phyloP scores from a whole-genome alignment of 2,888 invertebrate genomes.

The Amorpha juglandis region DNA sequence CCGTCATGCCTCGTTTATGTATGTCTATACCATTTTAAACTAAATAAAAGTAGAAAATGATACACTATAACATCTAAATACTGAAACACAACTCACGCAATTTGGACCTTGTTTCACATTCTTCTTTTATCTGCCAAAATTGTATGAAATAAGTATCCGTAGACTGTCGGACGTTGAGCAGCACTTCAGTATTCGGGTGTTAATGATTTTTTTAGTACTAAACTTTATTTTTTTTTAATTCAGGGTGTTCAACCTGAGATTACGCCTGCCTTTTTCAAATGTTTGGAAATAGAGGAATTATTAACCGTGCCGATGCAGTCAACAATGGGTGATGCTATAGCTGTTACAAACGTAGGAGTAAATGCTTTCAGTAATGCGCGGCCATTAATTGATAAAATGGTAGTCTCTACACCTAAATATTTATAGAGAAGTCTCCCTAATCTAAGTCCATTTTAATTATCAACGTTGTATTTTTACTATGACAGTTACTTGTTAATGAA shows the following conservation, averaged over 20 bases:
- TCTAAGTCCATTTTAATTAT: neutral
- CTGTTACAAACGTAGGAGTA: slow-evolving; percentile 91
- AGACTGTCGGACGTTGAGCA: too few species aligned
- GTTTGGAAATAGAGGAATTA: slow-evolving; percentile 88
- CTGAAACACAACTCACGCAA: too few species aligned
- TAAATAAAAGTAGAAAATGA: neutral
- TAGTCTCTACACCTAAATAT: slow-evolving; percentile 41
- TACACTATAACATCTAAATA: too few species aligned
- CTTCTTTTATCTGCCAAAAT: too few species aligned
- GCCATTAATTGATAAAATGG: slow-evolving; percentile 91
- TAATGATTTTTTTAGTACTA: neutral
- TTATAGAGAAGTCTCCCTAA: neutral
- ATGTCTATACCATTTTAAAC: slow-evolving; percentile 63
- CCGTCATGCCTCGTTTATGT: slow-evolving; percentile 94
- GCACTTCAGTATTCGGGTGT: too few species aligned
- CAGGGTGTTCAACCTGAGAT: slow-evolving; percentile 95
- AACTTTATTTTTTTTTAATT: slow-evolving; percentile 28
- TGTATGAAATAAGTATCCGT: too few species aligned
- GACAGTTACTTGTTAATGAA: slow-evolving; percentile 88
- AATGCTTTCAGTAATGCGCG: slow-evolving; percentile 91
- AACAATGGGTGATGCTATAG: slow-evolving; percentile 92
- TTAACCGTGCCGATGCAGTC: slow-evolving; percentile 84
- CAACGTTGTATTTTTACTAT: neutral
- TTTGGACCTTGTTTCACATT: too few species aligned
- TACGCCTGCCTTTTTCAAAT: slow-evolving; percentile 92